phyloP scores from a whole-genome alignment of 2,113 vertebrate genomes.

The Sinocyclocheilus anshuiensis region DNA sequence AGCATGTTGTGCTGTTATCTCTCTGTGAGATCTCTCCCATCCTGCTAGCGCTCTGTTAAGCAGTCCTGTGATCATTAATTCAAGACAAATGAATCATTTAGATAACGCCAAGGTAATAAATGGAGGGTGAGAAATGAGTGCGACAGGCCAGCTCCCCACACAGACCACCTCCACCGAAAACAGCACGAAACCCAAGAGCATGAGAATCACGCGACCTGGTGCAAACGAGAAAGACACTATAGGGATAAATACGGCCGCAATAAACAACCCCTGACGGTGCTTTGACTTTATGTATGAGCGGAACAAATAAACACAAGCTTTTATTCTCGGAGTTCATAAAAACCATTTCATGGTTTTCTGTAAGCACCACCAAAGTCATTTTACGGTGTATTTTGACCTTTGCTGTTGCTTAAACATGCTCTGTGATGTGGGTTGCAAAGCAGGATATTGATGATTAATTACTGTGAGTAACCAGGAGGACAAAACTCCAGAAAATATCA shows the following conservation, averaged over 20 bases:
- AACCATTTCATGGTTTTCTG: not conserved
- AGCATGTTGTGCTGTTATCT: not conserved
- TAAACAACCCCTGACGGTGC: constrained; percentile 1
- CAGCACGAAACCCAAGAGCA: constrained; percentile 51
- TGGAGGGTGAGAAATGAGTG: constrained; percentile 24
- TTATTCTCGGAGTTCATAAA: not conserved
- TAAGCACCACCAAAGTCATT: not conserved
- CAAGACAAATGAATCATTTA: constrained; percentile 51
- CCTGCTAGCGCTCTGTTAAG: constrained; percentile 22
- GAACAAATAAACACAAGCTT: constrained; percentile 19
- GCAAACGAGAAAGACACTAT: not conserved
- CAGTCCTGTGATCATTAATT: constrained; percentile 40
- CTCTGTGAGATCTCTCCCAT: not conserved
- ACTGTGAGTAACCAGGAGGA: constrained; percentile 1
- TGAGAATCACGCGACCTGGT: constrained; percentile 21
- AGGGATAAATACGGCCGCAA: too few relatives aligned
- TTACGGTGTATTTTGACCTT: not conserved
- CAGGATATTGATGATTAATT: not conserved
- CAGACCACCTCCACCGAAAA: constrained; percentile 42
- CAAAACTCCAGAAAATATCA: constrained; percentile 18
- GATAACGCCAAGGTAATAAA: constrained; percentile 48
- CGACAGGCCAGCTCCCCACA: constrained; percentile 24
- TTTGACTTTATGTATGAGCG: constrained; percentile 14
- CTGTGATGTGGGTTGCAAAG: constrained; percentile 18
- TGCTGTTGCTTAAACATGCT: not conserved